Evolutionary conservation across 1,140 invertebrate genomes (phyloP), one percentile per base, ranked within the genome.

Genomic region (Hermatobates lingyangjiaoensis): DNA sequence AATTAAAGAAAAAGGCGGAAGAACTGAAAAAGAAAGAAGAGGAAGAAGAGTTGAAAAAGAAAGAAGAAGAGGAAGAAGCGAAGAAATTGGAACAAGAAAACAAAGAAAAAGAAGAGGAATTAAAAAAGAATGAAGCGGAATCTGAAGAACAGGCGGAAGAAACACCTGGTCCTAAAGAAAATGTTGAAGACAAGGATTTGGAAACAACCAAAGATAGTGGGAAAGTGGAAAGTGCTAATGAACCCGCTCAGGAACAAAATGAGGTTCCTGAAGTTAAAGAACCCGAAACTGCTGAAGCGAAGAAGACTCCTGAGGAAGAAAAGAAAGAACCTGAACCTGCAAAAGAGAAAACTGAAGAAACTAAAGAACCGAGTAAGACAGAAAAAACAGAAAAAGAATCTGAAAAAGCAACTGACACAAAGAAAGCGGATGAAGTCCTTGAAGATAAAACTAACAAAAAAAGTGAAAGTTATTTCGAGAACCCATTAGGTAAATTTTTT

Each of bases 401-500:
- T 53, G 51, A 48, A 10, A 56, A 48, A 47, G 50, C 50, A 40
- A 30, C 48, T 7, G 40, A 27, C 15, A 53, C 47, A 45, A 54
- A 52, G 42, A 58, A 59, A 42, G 54, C 40, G 48, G 48, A 53
- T 34, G 48, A 51, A 12, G 38, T 48, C 28, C 49, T 56, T 51
- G 30, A 47, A 15, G 49, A 50, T 24, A 53, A 59, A 27, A 54
- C 60, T 38, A 50, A 52, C 21, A 57, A 59, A 49, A 54, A 56
- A 50, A 55, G 53, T 56, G 24, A 59, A 50, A 57, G 56, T 26
- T 88, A 88, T 63, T 90, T 91, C 66, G 80, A 89, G 55, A 78
- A 83, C 64, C 79, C 88, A 2, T 66, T 91, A 39, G 89, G 90
- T 2, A 88, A 89, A 63, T 90, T 95, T 63, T 87, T 95, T 57